Evolutionary conservation across 2,113 vertebrate species (phyloP).

Genomic region (Gavia stellata): DNA sequence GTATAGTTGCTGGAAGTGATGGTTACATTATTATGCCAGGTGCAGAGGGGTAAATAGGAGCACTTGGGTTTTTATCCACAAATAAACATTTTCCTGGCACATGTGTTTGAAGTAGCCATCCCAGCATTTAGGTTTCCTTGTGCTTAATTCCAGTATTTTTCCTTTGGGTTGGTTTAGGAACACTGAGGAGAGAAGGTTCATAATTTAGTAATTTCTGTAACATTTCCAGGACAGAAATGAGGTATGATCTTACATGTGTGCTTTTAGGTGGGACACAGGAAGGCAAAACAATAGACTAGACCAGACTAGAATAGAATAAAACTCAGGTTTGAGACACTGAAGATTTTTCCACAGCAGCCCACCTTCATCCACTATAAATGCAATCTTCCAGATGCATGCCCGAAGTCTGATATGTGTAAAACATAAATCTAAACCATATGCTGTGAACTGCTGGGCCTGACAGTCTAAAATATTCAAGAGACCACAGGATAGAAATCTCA

Average conservation of each 20-base stretch:
- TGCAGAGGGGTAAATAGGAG: not conserved
- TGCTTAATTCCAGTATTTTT: not conserved
- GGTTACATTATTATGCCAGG: not conserved
- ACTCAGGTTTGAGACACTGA: not conserved
- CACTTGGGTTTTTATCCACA: not conserved
- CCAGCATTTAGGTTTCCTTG: not conserved
- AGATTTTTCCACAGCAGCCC: not conserved
- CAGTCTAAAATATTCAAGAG: not conserved
- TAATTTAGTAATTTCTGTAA: not conserved
- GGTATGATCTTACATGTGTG: not conserved
- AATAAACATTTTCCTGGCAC: not conserved
- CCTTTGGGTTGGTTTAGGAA: not conserved
- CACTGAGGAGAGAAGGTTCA: not conserved
- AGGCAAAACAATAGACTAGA: not conserved
- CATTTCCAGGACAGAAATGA: not conserved
- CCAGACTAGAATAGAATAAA: too few relatives aligned
- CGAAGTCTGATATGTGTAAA: not conserved
- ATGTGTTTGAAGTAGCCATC: not conserved
- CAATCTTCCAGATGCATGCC: not conserved
- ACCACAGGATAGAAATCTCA: conserved; percentile 14
- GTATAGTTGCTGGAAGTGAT: not conserved
- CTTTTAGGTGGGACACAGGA: not conserved
- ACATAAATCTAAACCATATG: conserved; percentile 12
- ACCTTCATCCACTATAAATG: not conserved
- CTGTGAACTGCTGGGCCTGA: not conserved